phyloP scores from a whole-genome alignment of 1,140 invertebrate species.

The Drosophila cardini region DNA sequence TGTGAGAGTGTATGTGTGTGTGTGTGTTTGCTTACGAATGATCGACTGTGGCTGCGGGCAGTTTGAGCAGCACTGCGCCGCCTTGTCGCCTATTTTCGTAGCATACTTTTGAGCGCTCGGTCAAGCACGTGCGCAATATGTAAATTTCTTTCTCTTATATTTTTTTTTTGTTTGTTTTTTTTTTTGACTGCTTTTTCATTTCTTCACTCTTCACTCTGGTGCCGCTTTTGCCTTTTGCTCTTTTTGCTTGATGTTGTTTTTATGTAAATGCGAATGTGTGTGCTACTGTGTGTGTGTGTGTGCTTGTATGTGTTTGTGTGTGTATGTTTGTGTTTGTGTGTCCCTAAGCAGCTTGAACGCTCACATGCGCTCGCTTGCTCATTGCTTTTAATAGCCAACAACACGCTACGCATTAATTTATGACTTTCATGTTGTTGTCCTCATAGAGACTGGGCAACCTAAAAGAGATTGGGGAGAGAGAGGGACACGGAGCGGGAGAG shows the following conservation, averaged over 20 bases:
- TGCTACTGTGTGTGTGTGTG: slow-evolving; percentile 33
- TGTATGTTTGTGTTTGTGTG: slow-evolving; percentile 30
- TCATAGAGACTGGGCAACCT: not conserved
- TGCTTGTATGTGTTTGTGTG: too few relatives aligned
- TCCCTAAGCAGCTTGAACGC: slow-evolving; percentile 67
- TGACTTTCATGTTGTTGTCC: slow-evolving; percentile 53
- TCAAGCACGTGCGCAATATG: slow-evolving; percentile 78
- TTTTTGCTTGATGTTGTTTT: slow-evolving; percentile 72
- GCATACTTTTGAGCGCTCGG: slow-evolving; percentile 53
- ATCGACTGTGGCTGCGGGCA: slow-evolving; percentile 25
- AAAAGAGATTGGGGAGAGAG: too few relatives aligned
- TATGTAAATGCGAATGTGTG: slow-evolving; percentile 60
- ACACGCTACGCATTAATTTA: slow-evolving; percentile 82
- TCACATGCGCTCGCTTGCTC: slow-evolving; percentile 78
- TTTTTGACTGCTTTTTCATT: slow-evolving; percentile 29
- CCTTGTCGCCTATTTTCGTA: slow-evolving; percentile 55
- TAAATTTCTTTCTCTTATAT: slow-evolving; percentile 53
- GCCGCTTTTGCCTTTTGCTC: slow-evolving; percentile 38
- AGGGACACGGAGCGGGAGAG: not conserved
- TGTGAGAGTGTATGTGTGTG: not conserved
- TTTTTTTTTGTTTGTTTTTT: slow-evolving; percentile 58
- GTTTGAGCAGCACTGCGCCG: slow-evolving; percentile 41
- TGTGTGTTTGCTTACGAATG: not conserved
- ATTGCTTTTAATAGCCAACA: slow-evolving; percentile 83
- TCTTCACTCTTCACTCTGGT: not conserved